These are phyloP conservation scores for Clarias macrocephalus DNA, from an alignment of 2,113 vertebrate genomes.

Conservation along the genomic window DNA sequence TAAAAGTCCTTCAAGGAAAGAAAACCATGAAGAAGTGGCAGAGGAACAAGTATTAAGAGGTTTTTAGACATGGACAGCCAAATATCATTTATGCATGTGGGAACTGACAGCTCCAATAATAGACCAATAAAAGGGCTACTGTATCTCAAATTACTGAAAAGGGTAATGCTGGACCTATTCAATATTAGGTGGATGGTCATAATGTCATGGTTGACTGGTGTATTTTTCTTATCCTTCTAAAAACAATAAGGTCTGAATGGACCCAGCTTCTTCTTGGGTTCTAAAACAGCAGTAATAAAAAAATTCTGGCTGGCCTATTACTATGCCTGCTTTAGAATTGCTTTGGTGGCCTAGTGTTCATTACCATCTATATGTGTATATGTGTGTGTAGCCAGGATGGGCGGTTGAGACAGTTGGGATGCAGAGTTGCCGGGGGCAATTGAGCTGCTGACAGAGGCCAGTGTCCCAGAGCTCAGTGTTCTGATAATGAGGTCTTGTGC, in stretches of 20 bases:
- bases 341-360: slow-evolving; percentile 31
- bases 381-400: slow-evolving; percentile 11
- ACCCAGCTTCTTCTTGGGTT: slow-evolving; percentile 70
- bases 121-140: too few relatives aligned
- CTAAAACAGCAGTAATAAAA: slow-evolving; percentile 41
- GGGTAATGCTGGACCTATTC: too few relatives aligned
- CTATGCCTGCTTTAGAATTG: slow-evolving; percentile 39
- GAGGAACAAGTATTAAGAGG: too few relatives aligned
- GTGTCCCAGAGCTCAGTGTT: slow-evolving; percentile 54
- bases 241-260: slow-evolving; percentile 73
- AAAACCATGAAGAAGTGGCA: too few relatives aligned
- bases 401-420: slow-evolving; percentile 49
- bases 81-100: too few relatives aligned
- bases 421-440: slow-evolving; percentile 55
- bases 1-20: too few relatives aligned
- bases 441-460: slow-evolving; percentile 56
- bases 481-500: slow-evolving; percentile 50
- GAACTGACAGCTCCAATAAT: too few relatives aligned
- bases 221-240: background rate
- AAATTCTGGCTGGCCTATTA: slow-evolving; percentile 46
- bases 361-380: slow-evolving; percentile 19
- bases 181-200: too few relatives aligned
- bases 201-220: too few relatives aligned
- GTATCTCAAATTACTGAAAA: too few relatives aligned
- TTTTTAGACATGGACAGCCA: too few relatives aligned